A percentile compares a stretch with the other conserved stretches of the same genome.
phyloP scores from a whole-genome alignment of 2,797 vertebrate genomes.

The Chromis chromis region DNA sequence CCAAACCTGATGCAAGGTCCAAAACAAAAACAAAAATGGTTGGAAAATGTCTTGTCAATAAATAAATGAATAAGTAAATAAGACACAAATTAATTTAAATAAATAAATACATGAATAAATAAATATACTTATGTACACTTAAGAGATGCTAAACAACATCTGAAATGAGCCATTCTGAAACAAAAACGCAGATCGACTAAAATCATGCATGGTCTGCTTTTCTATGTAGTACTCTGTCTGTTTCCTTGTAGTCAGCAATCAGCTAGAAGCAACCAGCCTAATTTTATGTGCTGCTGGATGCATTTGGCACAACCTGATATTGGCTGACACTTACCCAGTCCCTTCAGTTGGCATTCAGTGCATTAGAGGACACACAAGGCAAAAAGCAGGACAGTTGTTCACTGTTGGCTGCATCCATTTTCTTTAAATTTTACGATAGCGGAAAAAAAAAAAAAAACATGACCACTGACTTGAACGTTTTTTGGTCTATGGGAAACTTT shows the following conservation, averaged over 20 bases:
- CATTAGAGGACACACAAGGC: slow-evolving; percentile 45
- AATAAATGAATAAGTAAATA: slow-evolving; percentile 67
- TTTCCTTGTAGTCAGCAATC: slow-evolving; percentile 23
- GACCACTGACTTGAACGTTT: neutral
- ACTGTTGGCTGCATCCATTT: slow-evolving; percentile 6
- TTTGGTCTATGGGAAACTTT: neutral
- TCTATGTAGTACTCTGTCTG: slow-evolving; percentile 21
- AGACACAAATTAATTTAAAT: slow-evolving; percentile 71
- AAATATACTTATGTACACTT: slow-evolving; percentile 79
- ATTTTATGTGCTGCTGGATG: slow-evolving; percentile 38
- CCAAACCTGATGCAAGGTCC: slow-evolving; percentile 48
- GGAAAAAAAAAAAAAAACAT: neutral
- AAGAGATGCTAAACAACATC: slow-evolving; percentile 61
- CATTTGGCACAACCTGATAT: slow-evolving; percentile 71
- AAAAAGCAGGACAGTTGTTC: slow-evolving; percentile 31
- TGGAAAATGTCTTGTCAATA: slow-evolving; percentile 63
- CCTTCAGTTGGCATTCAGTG: slow-evolving; percentile 40
- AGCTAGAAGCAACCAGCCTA: slow-evolving; percentile 29
- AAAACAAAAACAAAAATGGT: slow-evolving; percentile 39
- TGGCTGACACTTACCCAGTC: slow-evolving; percentile 30
- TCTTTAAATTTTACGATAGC: slow-evolving; percentile 4
- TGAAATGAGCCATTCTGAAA: slow-evolving; percentile 42
- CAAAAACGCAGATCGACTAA: slow-evolving; percentile 54
- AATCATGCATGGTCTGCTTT: slow-evolving; percentile 53
- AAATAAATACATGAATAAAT: slow-evolving; percentile 79